A percentile compares a stretch with the other conserved stretches of the same genome.
Evolutionary conservation across 2,888 invertebrate genomes (phyloP).

Genomic region (Sepiola atlantica): DNA sequence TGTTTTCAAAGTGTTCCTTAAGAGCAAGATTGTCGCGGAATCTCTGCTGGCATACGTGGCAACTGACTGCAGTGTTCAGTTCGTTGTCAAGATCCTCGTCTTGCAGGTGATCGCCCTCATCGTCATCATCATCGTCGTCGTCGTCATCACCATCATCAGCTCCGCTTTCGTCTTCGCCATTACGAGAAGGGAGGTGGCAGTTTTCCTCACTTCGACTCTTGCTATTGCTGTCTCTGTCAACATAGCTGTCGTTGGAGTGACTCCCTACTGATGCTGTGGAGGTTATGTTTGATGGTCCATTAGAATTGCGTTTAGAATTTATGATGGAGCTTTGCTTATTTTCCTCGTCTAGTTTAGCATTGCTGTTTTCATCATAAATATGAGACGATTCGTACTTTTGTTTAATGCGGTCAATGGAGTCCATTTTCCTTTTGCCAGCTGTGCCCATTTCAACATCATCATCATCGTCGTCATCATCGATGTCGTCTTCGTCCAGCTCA

Average conservation of each 20-base stretch:
- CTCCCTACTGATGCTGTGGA: constrained; percentile 42
- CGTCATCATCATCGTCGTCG: constrained; percentile 51
- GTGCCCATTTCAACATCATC: constrained; percentile 50
- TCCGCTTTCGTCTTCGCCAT: constrained; percentile 48
- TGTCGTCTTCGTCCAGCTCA: constrained; percentile 43
- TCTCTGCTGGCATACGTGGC: constrained; percentile 82
- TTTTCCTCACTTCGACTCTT: constrained; percentile 42
- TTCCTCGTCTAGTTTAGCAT: not conserved
- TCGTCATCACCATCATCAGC: constrained; percentile 65
- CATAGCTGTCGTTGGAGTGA: constrained; percentile 47
- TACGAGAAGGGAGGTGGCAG: constrained; percentile 44
- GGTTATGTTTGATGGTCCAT: not conserved
- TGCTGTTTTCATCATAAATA: constrained; percentile 14
- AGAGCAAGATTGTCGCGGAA: constrained; percentile 81
- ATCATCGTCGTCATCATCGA: constrained; percentile 48
- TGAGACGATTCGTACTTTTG: constrained; percentile 11
- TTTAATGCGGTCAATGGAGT: not conserved
- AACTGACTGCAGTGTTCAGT: constrained; percentile 82
- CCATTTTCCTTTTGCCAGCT: not conserved
- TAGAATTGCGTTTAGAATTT: constrained; percentile 44
- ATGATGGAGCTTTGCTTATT: not conserved
- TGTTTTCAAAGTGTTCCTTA: constrained; percentile 84
- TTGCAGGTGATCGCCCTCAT: constrained; percentile 50
- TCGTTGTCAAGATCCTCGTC: constrained; percentile 71
- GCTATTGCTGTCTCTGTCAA: constrained; percentile 22